A percentile compares a stretch with the other conserved stretches of the same genome.
These are phyloP conservation scores for Copidosoma aretas DNA, from an alignment of 2,888 invertebrate species.

Conservation along the genomic window DNA sequence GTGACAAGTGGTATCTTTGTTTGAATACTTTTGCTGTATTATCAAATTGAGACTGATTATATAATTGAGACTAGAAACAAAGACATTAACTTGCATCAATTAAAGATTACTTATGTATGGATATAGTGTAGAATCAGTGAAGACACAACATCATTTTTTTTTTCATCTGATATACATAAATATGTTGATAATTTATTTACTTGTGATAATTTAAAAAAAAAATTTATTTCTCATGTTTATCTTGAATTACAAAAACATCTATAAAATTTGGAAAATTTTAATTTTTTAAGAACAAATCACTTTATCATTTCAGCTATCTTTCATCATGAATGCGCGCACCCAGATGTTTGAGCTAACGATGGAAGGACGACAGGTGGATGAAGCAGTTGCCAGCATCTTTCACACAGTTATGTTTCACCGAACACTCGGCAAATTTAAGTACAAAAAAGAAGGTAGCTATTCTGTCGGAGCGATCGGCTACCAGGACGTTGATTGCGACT, in stretches of 20 bases:
- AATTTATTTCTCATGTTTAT: too few species aligned
- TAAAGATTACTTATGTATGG: not conserved
- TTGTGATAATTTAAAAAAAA: not conserved
- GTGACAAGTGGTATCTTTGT: not conserved
- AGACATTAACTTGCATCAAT: constrained; percentile 2
- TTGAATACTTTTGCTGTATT: not conserved
- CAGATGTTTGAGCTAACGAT: constrained; percentile 82
- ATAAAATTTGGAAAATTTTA: not conserved
- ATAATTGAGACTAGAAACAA: not conserved
- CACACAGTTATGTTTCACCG: constrained; percentile 92
- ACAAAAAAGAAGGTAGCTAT: constrained; percentile 92
- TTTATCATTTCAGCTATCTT: not conserved
- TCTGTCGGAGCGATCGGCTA: constrained; percentile 95
- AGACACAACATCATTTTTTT: not conserved
- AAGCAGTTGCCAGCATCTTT: constrained; percentile 89
- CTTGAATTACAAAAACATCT: too few species aligned
- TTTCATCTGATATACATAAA: not conserved
- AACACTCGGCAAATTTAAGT: constrained; percentile 90
- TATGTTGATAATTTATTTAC: not conserved
- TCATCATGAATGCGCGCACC: constrained; percentile 78
- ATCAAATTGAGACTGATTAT: not conserved
- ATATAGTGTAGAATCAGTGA: not conserved
- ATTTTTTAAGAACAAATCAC: not conserved
- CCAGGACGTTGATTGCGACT: constrained; percentile 96
- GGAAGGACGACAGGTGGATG: constrained; percentile 91